Conservation (phyloP, 1,140 invertebrate species). For the Drosophila athabasca region DNA sequence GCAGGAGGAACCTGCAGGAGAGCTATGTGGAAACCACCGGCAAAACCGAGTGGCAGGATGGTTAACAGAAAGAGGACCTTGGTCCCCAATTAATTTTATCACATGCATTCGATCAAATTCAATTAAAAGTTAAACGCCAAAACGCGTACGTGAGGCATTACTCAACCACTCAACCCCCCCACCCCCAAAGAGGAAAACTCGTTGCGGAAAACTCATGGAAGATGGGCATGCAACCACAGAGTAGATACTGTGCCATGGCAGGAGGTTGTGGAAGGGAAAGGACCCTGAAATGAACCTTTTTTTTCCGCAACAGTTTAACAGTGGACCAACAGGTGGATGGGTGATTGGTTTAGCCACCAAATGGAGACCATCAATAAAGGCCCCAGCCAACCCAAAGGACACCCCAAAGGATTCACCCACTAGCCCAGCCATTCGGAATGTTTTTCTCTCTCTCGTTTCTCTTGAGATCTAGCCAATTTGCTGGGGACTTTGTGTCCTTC, state of each 20-base stretch:
- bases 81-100: conserved; percentile 74
- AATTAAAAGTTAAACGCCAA: conserved; percentile 76
- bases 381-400: conserved; percentile 32
- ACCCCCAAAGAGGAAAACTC: too few relatives aligned
- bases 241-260: too few relatives aligned
- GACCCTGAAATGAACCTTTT: too few relatives aligned
- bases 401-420: conserved; percentile 8
- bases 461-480: conserved; percentile 68
- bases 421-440: neutral
- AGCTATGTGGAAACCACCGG: too few relatives aligned
- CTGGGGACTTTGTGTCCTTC: conserved; percentile 46
- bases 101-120: conserved; percentile 79
- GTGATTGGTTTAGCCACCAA: conserved; percentile 22
- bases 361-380: conserved; percentile 67
- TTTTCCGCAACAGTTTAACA: conserved; percentile 13
- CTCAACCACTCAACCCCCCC: conserved; percentile 30
- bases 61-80: neutral
- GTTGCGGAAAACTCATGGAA: too few relatives aligned
- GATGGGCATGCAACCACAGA: too few relatives aligned
- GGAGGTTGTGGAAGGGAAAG: too few relatives aligned
- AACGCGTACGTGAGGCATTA: conserved; percentile 68
- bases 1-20: too few relatives aligned
- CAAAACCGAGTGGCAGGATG: neutral
- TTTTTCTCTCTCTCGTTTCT: conserved; percentile 19
- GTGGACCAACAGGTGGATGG: conserved; percentile 35